Base-by-base conservation (phyloP, 1,140 invertebrate genomes). In the Bilobella aurantiaca region DNA sequence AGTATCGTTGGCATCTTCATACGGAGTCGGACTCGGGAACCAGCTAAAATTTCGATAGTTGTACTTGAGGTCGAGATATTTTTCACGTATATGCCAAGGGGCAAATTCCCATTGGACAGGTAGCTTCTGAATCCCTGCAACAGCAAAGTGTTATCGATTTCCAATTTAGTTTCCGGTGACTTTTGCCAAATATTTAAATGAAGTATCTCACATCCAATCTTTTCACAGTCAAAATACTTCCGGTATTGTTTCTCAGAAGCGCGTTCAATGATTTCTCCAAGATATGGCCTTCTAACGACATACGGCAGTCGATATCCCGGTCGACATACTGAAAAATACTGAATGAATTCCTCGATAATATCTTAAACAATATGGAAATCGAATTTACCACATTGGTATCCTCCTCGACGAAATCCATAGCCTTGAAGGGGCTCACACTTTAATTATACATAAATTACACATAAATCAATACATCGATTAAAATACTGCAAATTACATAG, bases 351-450 rank as follows among this genome's bases (percentile, higher is more conserved):
- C 37, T n/a, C 37, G n/a, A n/a, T 12, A n/a, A 12, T 42, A 42
- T 8, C 25, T 57, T 57, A 16, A n/a, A n/a, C n/a, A n/a, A n/a
- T n/a, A n/a, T n/a, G n/a, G 90, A 3, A 94, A 93, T 72, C 85
- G 83, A 80, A 31, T 98, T n/a, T n/a, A 69, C 91, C 82, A 77
- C 92, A 98, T 76, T 96, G 92, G 79, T 98, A 98, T 27, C 93
- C 95, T 63, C 95, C 95, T 75, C 95, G 82, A 69, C 92, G 81
- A 75, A 95, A 96, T 32, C 95, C 96, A 87, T 89, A 98, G 2
- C 95, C 95, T 76, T 95, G 87, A 27, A 98, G 77, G 0, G 95
- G 95, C 80, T 98, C 95, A 81, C 96, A 98, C 88, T 94, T 21
- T 37, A 29, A 64, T 57, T 30, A 27, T 56, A 12, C n/a, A 12